Evolutionary conservation across 2,797 vertebrate species (phyloP).

Genomic region (Orientallactaga sibirica): DNA sequence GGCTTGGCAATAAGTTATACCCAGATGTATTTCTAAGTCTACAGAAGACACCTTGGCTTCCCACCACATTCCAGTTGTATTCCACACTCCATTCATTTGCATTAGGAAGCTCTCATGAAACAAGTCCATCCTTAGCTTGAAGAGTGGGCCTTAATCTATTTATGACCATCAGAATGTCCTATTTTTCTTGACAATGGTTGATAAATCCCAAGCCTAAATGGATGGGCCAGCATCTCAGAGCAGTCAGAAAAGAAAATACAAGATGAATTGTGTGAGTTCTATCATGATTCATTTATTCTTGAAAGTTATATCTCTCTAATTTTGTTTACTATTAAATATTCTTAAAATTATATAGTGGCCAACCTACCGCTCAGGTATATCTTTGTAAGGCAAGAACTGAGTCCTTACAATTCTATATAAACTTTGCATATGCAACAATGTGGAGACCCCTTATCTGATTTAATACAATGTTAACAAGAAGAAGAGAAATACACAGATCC

Average conservation of each 20-base stretch:
- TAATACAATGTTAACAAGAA: slow-evolving; percentile 70
- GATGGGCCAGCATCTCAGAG: not conserved
- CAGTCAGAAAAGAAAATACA: not conserved
- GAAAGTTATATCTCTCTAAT: slow-evolving; percentile 39
- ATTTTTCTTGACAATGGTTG: not conserved
- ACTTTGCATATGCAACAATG: slow-evolving; percentile 29
- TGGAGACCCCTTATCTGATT: slow-evolving; percentile 19
- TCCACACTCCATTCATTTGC: not conserved
- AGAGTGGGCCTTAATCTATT: not conserved
- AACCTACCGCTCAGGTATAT: not conserved
- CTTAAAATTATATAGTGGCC: slow-evolving; percentile 44
- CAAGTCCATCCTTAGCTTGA: not conserved
- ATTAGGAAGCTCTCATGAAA: not conserved
- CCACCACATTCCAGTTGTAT: not conserved
- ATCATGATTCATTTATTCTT: not conserved
- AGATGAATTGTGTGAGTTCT: not conserved
- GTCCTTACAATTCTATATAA: slow-evolving; percentile 27
- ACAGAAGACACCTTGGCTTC: not conserved
- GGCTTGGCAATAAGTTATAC: not conserved
- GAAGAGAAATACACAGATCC: not conserved
- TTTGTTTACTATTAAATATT: slow-evolving; percentile 54
- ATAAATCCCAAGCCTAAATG: not conserved
- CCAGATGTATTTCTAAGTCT: not conserved
- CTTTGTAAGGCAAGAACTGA: slow-evolving; percentile 51
- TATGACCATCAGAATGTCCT: not conserved